Evolutionary conservation across 2,888 invertebrate genomes (phyloP), one percentile per base, ranked within the genome.

Genomic region (Eilema depressum): DNA sequence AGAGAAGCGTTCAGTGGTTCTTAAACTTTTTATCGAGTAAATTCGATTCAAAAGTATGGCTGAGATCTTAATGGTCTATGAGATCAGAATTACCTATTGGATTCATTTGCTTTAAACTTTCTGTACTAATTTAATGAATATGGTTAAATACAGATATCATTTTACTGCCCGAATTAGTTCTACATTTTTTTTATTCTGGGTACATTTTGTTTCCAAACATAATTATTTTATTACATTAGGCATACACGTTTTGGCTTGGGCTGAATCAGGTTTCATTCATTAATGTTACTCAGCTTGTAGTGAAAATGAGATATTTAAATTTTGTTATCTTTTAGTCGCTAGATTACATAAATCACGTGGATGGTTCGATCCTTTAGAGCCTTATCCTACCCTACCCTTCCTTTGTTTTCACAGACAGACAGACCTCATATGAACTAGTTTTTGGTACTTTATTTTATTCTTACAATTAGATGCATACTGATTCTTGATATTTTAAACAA

Each of bases 21-120:
- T 69, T 63, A 70, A 83, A 80, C 66, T 83, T 83, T 79, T 82
- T 82, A 79, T 75, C 23, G 70, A 73, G 71, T 69, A 65, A 63
- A 41, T 66, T 47, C 63, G 28, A 62, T 71, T 76, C 62, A 25
- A 71, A 74, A 80, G 75, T 80, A 75, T 75, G 25, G 76, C 66
- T 74, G 65, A 66, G 30, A 76, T 68, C 72, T 75, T 75, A 77
- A 79, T 74, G 72, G 66, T 67, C 26, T 67, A 70, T 62, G 66
- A 67, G n/a, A 57, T 65, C 30, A n/a, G 75, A 77, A 77, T 82
- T 73, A 75, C 75, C 77, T 73, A 78, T 77, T 57, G 57, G n/a
- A 63, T 63, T 23, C 57, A 26, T 25, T 63, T 17, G 69, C 59
- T 69, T 69, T 59, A 71, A 75, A 25, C 14, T 63, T 25, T 23